Base-by-base conservation (phyloP, 2,113 vertebrate species). In the Willisornis vidua region DNA sequence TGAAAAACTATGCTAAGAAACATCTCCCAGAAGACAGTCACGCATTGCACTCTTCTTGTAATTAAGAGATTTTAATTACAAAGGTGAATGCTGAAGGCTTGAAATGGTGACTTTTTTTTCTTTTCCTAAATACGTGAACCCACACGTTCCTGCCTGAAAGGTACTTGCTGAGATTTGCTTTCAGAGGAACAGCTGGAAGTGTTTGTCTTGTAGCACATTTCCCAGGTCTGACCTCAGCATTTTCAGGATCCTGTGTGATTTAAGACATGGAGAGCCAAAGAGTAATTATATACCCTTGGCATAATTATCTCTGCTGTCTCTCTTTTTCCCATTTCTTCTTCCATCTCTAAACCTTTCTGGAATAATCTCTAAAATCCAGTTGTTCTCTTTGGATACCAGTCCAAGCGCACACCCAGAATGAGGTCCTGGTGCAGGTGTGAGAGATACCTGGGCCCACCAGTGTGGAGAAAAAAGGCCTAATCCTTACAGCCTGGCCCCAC, bases 1-100 rank as follows among this genome's bases (percentile, higher is more conserved):
- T 85, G 89, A 87, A 95, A 43, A 96, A 89, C 57, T 84, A 94
- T 87, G 88, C 90, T 82, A 92, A 95, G 62, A 93, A 96, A 95
- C 66, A 70, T 48, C 80, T 87, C 91, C 81, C 73, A 77, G 59
- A 87, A 78, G 72, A 80, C 3, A 0, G 78, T 61, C 58, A 46
- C 19, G 11, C 72, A 87, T 35, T 49, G 74, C 6, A 4, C 62
- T 88, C 67, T 89, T 73, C 88, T 96, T 91, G 85, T 37, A 62
- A 94, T 94, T 95, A 89, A 89, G 75, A 90, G 43, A 51, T 94
- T 93, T 80, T 94, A 87, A 90, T 93, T 95, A 90, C 0, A 17
- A 84, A 88, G 66, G 84, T 88, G 89, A 79, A 87, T 83, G 85
- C 35, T 96, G 89, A 95, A 87, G 79, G 49, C 58, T 87, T 87